Conservation (phyloP, 2,797 vertebrate genomes). For the Hemibagrus guttatus region DNA sequence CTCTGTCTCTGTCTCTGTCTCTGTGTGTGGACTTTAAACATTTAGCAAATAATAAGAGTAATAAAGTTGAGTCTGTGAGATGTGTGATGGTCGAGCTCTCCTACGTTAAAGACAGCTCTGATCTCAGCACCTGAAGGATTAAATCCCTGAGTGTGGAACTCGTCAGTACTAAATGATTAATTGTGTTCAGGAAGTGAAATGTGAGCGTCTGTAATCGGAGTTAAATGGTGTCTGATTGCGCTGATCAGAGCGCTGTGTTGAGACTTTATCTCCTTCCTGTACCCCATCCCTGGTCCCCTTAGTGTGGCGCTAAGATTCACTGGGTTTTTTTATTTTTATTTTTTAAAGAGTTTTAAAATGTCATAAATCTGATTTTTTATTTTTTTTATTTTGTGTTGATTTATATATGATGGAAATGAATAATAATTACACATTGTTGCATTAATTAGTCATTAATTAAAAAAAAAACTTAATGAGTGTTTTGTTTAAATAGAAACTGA, state of each 20-base stretch:
- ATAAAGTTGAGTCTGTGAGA: too few species aligned
- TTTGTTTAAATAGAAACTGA: neutral
- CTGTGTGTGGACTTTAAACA: too few species aligned
- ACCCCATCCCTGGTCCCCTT: neutral
- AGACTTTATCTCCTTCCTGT: neutral
- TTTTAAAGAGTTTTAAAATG: too few species aligned
- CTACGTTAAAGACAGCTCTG: neutral
- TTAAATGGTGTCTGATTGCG: neutral
- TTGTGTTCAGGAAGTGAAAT: neutral
- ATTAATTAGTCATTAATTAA: neutral
- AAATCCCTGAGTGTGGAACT: neutral
- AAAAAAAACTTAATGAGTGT: neutral
- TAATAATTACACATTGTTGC: neutral
- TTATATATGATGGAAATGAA: neutral
- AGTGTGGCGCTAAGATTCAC: neutral
- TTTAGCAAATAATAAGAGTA: too few species aligned
- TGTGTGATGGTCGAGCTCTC: too few species aligned
- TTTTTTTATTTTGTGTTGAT: neutral
- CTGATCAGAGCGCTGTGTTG: neutral
- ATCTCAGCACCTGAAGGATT: neutral
- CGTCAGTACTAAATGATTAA: neutral
- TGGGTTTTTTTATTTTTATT: too few species aligned
- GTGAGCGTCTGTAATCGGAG: neutral
- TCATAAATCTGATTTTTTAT: neutral
- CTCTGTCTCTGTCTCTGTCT: too few species aligned